Evolutionary conservation across 2,113 vertebrate genomes (phyloP).

Genomic region (Mormyrus iriodes): DNA sequence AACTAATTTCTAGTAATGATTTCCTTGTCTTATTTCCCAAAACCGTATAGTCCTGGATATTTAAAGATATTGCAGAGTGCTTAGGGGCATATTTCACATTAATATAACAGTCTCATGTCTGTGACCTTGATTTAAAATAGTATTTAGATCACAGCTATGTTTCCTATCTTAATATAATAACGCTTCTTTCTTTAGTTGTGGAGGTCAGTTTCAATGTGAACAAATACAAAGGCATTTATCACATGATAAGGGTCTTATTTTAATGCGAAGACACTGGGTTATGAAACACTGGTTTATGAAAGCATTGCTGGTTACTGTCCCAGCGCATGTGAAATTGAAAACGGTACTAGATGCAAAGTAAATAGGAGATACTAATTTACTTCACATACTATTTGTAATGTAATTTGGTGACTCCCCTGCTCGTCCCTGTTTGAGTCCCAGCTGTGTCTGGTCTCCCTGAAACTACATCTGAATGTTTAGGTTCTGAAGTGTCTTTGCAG

Average conservation of each 20-base stretch:
- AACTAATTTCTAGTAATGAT: slow-evolving; percentile 11
- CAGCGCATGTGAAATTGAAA: background rate
- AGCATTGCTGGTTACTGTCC: background rate
- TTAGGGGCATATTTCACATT: slow-evolving; percentile 16
- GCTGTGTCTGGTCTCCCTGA: background rate
- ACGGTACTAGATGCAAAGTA: background rate
- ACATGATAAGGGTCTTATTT: background rate
- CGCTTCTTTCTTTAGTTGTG: background rate
- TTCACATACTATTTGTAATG: no score
- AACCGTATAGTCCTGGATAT: background rate
- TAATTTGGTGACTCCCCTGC: background rate
- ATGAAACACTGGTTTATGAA: background rate
- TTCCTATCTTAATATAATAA: slow-evolving; percentile 5
- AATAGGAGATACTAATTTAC: background rate
- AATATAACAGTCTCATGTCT: background rate
- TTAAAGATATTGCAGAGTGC: background rate
- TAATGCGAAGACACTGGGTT: background rate
- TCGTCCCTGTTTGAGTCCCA: background rate
- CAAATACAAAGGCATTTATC: slow-evolving; percentile 2
- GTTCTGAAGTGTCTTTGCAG: background rate
- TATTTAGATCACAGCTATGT: slow-evolving; percentile 7
- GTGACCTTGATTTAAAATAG: slow-evolving; percentile 21
- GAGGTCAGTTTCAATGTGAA: slow-evolving; percentile 14
- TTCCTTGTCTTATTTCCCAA: background rate
- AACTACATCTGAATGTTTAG: background rate